Evolutionary conservation across 92 coral and sea anemone species (phyloP).

Genomic region (Zoanthus solanderi): DNA sequence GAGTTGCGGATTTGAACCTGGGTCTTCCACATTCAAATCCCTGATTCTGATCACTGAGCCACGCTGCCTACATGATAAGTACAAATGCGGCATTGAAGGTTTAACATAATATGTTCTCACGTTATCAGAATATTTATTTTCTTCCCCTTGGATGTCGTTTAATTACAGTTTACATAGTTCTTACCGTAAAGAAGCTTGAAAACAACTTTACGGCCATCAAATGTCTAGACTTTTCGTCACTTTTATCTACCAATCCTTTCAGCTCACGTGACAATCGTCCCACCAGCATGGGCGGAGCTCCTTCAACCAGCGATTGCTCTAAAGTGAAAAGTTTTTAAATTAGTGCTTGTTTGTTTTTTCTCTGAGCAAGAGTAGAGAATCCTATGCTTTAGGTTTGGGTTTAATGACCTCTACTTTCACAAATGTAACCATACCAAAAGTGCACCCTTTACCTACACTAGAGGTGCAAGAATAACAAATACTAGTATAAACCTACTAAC

Average conservation of each 20-base stretch:
- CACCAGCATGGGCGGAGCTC: constrained; percentile 61
- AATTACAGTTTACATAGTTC: background rate
- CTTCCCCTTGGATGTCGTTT: background rate
- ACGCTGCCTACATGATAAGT: too few relatives aligned
- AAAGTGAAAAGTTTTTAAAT: background rate
- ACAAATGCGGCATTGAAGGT: too few relatives aligned
- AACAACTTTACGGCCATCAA: constrained; percentile 68
- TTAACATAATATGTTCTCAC: too few relatives aligned
- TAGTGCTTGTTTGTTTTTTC: background rate
- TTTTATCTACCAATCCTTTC: constrained; percentile 63
- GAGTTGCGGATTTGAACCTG: too few relatives aligned
- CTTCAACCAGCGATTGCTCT: constrained; percentile 74
- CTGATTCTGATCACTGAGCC: too few relatives aligned
- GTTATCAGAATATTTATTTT: too few relatives aligned
- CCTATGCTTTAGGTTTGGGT: background rate
- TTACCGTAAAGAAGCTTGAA: constrained; percentile 82
- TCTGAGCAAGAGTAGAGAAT: background rate
- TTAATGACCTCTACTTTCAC: background rate
- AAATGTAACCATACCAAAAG: too few relatives aligned
- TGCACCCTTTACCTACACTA: too few relatives aligned
- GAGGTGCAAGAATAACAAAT: too few relatives aligned
- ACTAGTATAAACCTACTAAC: too few relatives aligned
- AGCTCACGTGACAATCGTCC: constrained; percentile 85
- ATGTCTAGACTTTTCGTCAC: constrained; percentile 54
- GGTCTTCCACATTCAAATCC: too few relatives aligned